Evolutionary conservation across 2,113 vertebrate genomes (phyloP), one percentile per base, ranked within the genome.

Genomic region (Origma solitaria): DNA sequence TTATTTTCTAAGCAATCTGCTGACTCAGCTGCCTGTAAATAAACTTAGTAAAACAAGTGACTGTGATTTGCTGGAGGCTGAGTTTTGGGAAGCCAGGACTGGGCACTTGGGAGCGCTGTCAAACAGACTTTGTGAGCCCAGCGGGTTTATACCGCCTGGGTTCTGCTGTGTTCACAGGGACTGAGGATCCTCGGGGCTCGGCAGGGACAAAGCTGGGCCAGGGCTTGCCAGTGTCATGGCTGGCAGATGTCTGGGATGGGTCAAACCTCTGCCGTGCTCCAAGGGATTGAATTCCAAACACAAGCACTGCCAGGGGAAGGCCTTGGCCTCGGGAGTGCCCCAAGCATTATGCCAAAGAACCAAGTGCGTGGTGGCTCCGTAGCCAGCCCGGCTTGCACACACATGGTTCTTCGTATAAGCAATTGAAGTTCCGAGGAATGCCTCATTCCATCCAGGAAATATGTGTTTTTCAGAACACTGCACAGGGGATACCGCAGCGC

Each of bases 331-430:
- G 2, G 17, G 4, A 11, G 4, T 35, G 45, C 8, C 23, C 21
- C 4, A 1, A 40, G 44, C 10, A 10, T 75, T 30, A 7, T 11
- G 19, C 18, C 33, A 12, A 35, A 33, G 61, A 44, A 21, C 21
- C 6, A 33, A 62, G 17, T 0, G 0, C 22, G 33, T 1, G 1
- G 9, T 69, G 33, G 42, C 3, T 58, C 23, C 10, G 6, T 9
- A 57, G 19, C 57, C 44, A 50, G 49, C 25, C 20, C 4, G 10
- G 23, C 20, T 50, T 35, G 33, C 38, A 37, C 35, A 50, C 35
- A 9, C 15, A 18, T 3, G n/a, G 25, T 22, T 76, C 13, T 16
- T 9, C 40, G 10, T 21, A 7, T 15, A 27, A 86, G 13, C 40
- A 40, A 58, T 19, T 64, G 17, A 49, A 21, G 50, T 60, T 20